A percentile compares a stretch with the other conserved stretches of the same genome.
These are phyloP conservation scores for Halictus quadricinctus DNA, from an alignment of 2,888 invertebrate species.

Conservation along the genomic window DNA sequence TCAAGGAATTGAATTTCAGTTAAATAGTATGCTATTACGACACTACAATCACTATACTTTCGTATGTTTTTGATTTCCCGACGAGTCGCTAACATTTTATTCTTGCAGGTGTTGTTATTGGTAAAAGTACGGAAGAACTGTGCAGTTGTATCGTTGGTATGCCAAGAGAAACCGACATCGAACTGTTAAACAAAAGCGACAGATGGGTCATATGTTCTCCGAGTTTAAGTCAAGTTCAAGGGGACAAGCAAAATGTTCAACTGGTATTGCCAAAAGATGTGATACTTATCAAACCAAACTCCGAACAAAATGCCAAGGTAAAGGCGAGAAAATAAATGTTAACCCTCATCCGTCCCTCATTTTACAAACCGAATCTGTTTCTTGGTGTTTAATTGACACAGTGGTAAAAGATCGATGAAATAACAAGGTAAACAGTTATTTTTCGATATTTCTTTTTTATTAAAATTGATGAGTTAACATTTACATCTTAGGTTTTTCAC, in stretches of 20 bases:
- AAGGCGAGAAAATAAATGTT: neutral
- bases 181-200: conserved; percentile 76
- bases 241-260: conserved; percentile 74
- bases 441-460: too few relatives aligned
- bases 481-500: too few relatives aligned
- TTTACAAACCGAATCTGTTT: too few relatives aligned
- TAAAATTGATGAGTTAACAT: too few relatives aligned
- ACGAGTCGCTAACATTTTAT: conserved; percentile 10
- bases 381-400: too few relatives aligned
- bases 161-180: conserved; percentile 74
- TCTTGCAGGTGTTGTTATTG: conserved; percentile 70
- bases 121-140: conserved; percentile 75
- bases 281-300: conserved; percentile 76
- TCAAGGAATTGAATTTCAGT: conserved; percentile 30
- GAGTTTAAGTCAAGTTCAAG: conserved; percentile 74
- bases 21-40: conserved; percentile 45
- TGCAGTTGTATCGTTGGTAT: conserved; percentile 77
- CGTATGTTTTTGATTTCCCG: neutral
- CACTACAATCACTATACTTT: conserved; percentile 10
- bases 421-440: too few relatives aligned
- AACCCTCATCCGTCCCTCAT: too few relatives aligned
- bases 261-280: conserved; percentile 72
- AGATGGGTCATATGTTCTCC: conserved; percentile 77
- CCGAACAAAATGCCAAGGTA: conserved; percentile 74
- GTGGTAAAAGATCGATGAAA: too few relatives aligned